phyloP scores from a whole-genome alignment of 2,888 invertebrate genomes.

The Marasmarcha lunaedactyla region DNA sequence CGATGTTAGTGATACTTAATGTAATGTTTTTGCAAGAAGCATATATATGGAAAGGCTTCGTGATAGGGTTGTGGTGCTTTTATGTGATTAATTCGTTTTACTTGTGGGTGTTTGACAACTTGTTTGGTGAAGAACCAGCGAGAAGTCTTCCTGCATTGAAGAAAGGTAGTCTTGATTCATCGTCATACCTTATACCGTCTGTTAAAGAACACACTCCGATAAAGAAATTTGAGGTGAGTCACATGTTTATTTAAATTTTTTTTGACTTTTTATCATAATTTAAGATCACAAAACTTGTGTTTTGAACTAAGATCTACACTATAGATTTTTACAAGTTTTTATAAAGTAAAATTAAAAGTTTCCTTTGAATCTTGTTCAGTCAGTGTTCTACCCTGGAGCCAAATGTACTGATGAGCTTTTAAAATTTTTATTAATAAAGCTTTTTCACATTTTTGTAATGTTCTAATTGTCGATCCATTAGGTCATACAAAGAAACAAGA shows the following conservation, averaged over 20 bases:
- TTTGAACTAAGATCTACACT: too few species aligned
- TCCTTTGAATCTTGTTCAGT: too few species aligned
- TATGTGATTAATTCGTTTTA: slow-evolving; percentile 39
- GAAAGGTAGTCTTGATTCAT: slow-evolving; percentile 25
- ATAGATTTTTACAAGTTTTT: too few species aligned
- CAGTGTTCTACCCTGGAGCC: too few species aligned
- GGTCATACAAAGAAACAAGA: too few species aligned
- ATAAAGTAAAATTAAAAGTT: too few species aligned
- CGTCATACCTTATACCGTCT: slow-evolving; percentile 70
- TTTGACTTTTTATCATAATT: not conserved
- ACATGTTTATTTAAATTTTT: not conserved
- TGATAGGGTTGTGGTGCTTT: slow-evolving; percentile 54
- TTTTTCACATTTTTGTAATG: too few species aligned
- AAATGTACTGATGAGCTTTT: too few species aligned
- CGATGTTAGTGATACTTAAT: slow-evolving; percentile 39
- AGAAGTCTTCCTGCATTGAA: slow-evolving; percentile 33
- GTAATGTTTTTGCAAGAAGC: slow-evolving; percentile 46
- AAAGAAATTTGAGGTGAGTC: slow-evolving; percentile 68
- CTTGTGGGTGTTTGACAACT: slow-evolving; percentile 46
- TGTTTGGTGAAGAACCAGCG: slow-evolving; percentile 40
- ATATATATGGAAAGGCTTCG: slow-evolving; percentile 53
- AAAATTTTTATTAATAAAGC: too few species aligned
- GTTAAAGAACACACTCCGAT: slow-evolving; percentile 73
- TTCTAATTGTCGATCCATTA: too few species aligned
- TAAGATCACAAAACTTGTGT: too few species aligned